These are phyloP conservation scores for Torymus auratus DNA, from an alignment of 2,888 invertebrate genomes.

Conservation along the genomic window DNA sequence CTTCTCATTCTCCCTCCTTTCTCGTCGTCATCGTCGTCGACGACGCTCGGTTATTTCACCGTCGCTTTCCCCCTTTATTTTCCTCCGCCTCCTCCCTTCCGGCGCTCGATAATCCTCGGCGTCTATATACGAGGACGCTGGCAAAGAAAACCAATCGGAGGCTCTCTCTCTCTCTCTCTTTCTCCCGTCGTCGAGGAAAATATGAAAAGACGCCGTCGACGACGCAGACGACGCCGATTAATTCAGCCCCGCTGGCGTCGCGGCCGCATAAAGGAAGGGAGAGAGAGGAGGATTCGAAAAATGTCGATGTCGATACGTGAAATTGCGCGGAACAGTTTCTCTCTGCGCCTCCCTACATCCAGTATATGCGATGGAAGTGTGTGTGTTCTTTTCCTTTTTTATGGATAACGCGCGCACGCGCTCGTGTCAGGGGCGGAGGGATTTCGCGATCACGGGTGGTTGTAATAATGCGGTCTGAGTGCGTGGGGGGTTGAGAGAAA, in stretches of 20 bases:
- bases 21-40: not conserved
- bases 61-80: not conserved
- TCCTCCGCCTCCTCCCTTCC: constrained; percentile 1
- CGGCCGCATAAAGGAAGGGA: not conserved
- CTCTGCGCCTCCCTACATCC: not conserved
- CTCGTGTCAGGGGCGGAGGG: constrained; percentile 26
- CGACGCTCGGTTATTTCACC: constrained; percentile 1
- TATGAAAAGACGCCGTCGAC: constrained; percentile 54
- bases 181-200: constrained; percentile 37
- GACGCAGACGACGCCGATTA: constrained; percentile 47
- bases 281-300: constrained; percentile 33
- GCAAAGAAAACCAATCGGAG: constrained; percentile 58
- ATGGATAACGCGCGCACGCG: constrained; percentile 25
- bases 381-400: constrained; percentile 10
- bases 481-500: not conserved
- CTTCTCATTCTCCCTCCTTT: constrained; percentile 1
- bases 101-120: constrained; percentile 54
- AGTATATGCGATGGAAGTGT: not conserved
- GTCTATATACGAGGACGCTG: constrained; percentile 32
- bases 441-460: constrained; percentile 28
- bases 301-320: constrained; percentile 55
- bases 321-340: constrained; percentile 52
- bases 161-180: constrained; percentile 17
- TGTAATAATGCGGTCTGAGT: constrained; percentile 8
- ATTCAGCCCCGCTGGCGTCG: constrained; percentile 42